Evolutionary conservation across 2,888 invertebrate genomes (phyloP), one percentile per base, ranked within the genome.

Genomic region (Amblyjoppa proteus): DNA sequence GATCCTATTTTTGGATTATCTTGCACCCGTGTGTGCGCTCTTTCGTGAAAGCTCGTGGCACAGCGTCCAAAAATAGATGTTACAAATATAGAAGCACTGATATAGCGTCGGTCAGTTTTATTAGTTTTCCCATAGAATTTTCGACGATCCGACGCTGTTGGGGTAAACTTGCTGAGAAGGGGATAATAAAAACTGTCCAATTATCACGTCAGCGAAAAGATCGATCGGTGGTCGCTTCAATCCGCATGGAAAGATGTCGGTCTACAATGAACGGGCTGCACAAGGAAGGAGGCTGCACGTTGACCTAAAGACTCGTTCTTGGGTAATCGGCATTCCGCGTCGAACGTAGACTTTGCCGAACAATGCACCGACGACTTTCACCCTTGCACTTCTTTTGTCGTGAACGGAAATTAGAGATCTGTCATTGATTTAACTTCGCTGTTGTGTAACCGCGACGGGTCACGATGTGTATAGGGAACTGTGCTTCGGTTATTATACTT

Each of bases 341-440:
- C 45, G 38, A 58, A 58, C 53, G 51, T 71, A 49, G 66, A 81
- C 73, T 81, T 28, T 20, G 51, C 31, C 64, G 76, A 86, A 86
- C 85, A 86, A 86, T 86, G 56, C 66, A 5, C 41, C 71, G 76
- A 53, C 82, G 82, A 84, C 87, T 87, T 88, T 87, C 87, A 88
- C 87, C 83, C 87, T 86, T 87, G 87, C 86, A 87, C 87, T 84
- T 87, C 84, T 87, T 87, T 84, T 87, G 87, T 86, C 87, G 81
- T 81, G 76, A 84, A 77, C 79, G 82, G 79, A 86, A 86, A 85
- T 83, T 85, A 85, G 85, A 87, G 79, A 82, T 85, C 85, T 81
- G 80, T 87, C 82, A 81, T 64, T 84, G 83, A 86, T 86, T 81
- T 68, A 74, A 81, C 77, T 25, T 75, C 53, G 74, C 83, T 74